Conservation (phyloP, 2,113 vertebrate genomes). For the Sclerurus mexicanus region DNA sequence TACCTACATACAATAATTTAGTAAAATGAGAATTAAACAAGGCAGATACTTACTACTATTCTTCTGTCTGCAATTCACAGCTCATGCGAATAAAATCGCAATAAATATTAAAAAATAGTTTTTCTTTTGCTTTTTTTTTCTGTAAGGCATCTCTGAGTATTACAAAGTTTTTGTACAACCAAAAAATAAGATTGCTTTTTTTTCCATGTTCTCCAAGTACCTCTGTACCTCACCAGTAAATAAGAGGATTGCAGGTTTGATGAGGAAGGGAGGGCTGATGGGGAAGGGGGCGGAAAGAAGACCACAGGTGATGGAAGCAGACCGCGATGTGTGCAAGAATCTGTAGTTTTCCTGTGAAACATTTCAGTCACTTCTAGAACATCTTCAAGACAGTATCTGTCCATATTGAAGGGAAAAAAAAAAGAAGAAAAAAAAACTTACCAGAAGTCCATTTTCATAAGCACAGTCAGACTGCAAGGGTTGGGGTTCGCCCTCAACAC, state of each 20-base stretch:
- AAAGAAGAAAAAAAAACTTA: background rate
- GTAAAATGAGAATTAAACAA: slow-evolving; percentile 64
- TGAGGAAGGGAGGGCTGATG: slow-evolving; percentile 3
- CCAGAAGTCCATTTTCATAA: slow-evolving; percentile 45
- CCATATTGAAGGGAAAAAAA: background rate
- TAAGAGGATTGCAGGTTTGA: slow-evolving; percentile 1
- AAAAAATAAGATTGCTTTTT: slow-evolving; percentile 59
- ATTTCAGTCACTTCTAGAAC: slow-evolving; percentile 15
- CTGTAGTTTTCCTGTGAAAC: slow-evolving; percentile 54
- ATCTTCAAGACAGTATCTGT: slow-evolving; percentile 19
- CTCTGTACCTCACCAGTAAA: slow-evolving; percentile 25
- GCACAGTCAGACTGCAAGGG: slow-evolving; percentile 28
- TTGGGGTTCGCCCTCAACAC: slow-evolving; percentile 33
- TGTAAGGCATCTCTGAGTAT: slow-evolving; percentile 77
- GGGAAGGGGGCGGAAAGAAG: background rate
- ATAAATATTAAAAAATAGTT: slow-evolving; percentile 73
- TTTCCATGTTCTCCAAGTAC: slow-evolving; percentile 44
- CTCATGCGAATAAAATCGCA: slow-evolving; percentile 67
- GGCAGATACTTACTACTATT: slow-evolving; percentile 59
- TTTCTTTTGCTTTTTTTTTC: slow-evolving; percentile 18
- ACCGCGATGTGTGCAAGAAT: slow-evolving; percentile 27
- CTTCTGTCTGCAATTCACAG: slow-evolving; percentile 67
- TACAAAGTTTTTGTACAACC: slow-evolving; percentile 69
- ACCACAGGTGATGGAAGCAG: slow-evolving; percentile 37
- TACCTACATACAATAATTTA: slow-evolving; percentile 71